A percentile compares a stretch with the other conserved stretches of the same genome.
phyloP scores from a whole-genome alignment of 2,113 vertebrate genomes.

The Thinocorus orbignyianus region DNA sequence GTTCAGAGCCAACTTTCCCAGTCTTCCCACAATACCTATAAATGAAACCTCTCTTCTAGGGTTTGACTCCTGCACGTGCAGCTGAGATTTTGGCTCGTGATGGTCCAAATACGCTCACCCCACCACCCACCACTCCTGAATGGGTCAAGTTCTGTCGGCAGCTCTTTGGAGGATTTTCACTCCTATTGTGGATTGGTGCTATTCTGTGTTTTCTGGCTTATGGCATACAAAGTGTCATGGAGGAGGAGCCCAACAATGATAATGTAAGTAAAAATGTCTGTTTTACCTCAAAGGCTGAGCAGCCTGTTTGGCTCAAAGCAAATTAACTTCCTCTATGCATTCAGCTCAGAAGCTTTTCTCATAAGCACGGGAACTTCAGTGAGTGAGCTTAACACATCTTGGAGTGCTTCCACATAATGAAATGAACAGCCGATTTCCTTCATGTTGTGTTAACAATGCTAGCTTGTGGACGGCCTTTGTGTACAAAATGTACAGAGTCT shows the following conservation, averaged over 20 bases:
- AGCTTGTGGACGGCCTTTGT: background rate
- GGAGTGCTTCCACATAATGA: slow-evolving; percentile 37
- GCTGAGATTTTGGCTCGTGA: slow-evolving; percentile 92
- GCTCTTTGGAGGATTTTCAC: slow-evolving; percentile 95
- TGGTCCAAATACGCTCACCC: slow-evolving; percentile 91
- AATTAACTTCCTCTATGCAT: slow-evolving; percentile 4
- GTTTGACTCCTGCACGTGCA: slow-evolving; percentile 82
- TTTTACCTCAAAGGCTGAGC: background rate
- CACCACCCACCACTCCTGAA: slow-evolving; percentile 93
- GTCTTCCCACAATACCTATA: background rate
- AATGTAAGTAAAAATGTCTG: slow-evolving; percentile 80
- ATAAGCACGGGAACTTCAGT: background rate
- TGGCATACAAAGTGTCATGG: slow-evolving; percentile 82
- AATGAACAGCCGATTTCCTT: slow-evolving; percentile 30
- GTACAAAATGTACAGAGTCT: background rate
- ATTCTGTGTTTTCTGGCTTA: slow-evolving; percentile 94
- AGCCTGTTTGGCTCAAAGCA: background rate
- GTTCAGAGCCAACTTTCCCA: background rate
- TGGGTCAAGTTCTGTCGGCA: slow-evolving; percentile 98
- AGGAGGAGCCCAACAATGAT: slow-evolving; percentile 85
- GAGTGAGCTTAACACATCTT: background rate
- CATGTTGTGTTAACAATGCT: background rate
- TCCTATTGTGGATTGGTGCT: slow-evolving; percentile 95
- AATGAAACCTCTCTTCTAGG: slow-evolving; percentile 72
- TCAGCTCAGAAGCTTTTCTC: slow-evolving; percentile 26